These are phyloP conservation scores for Hyles vespertilio DNA, from an alignment of 1,140 invertebrate species.

Conservation along the genomic window DNA sequence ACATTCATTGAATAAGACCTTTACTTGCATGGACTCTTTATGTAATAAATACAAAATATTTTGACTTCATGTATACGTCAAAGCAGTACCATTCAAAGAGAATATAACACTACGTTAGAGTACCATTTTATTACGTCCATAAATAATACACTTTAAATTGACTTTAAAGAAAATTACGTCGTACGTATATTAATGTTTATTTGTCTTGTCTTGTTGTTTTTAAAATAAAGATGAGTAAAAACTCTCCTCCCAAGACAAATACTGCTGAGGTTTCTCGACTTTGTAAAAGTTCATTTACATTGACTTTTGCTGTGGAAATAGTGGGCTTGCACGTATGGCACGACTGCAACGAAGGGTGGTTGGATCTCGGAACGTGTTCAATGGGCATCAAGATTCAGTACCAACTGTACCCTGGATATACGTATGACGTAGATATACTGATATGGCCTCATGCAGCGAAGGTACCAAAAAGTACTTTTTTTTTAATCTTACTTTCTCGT, in stretches of 20 bases:
- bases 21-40: too few species aligned
- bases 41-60: too few species aligned
- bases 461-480: slow-evolving; percentile 23
- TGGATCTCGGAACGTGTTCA: slow-evolving; percentile 43
- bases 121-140: too few species aligned
- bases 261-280: slow-evolving; percentile 10
- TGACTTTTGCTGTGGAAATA: slow-evolving; percentile 57
- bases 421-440: slow-evolving; percentile 51
- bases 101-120: too few species aligned
- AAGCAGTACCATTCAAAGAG: too few species aligned
- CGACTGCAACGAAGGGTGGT: slow-evolving; percentile 49
- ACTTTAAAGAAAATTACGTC: too few species aligned
- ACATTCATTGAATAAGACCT: too few species aligned
- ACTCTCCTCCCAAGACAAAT: neutral
- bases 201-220: neutral
- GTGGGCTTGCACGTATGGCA: slow-evolving; percentile 47
- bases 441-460: slow-evolving; percentile 58
- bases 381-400: slow-evolving; percentile 56
- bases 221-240: slow-evolving; percentile 18
- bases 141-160: too few species aligned
- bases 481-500: neutral
- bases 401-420: slow-evolving; percentile 46
- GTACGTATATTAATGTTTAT: too few species aligned
- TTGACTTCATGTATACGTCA: too few species aligned
- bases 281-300: slow-evolving; percentile 44